Base-by-base conservation (phyloP, 1,140 invertebrate species). In the Octopus bimaculoides region DNA sequence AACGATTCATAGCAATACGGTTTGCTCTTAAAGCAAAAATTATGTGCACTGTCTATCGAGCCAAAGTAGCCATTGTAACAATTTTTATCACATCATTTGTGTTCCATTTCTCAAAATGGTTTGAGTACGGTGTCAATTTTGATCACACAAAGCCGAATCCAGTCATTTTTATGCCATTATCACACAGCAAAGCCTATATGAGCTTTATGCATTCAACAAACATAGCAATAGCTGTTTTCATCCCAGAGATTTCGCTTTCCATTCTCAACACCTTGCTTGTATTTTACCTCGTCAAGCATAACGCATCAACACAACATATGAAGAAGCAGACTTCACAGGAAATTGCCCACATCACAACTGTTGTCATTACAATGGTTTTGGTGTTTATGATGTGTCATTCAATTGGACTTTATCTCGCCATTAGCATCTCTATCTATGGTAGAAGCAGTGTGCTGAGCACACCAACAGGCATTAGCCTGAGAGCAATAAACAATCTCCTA, bases 1-100 rank as follows among this genome's bases (percentile, higher is more conserved):
- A 98, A 90, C 92, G 97, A 74, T 98, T 96, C 90, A 94, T 98
- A 69, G 97, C 97, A 1, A 97, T 99, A 0, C 97, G 96, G 87
- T 95, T 97, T 90, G 96, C 96, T 1, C 91, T 98, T 14, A 92
- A 93, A 80, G 96, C 96, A 0, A 92, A 95, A 75, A 94, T 95
- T 0, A 92, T 97, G 20, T 98, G 96, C 90, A 98, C 96, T 0
- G 96, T 96, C 85, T 93, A 94, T 4, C 91, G 96, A 56, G 96
- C 96, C 12, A 92, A 95, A 77, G 92, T 94, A 82, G 96, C 96
- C 86, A 95, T 97, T n/a, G 89, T 95, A 5, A 91, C 93, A 26
- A 96, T 97, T 79, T 93, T 94, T 4, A 88, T 95, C 71, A 94
- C 96, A 84, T 94, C 96, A 0, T 90, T 95, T 75, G 85, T 95